Base-by-base conservation (phyloP, 2,797 vertebrate genomes). In the Sebastes hubbsi region DNA sequence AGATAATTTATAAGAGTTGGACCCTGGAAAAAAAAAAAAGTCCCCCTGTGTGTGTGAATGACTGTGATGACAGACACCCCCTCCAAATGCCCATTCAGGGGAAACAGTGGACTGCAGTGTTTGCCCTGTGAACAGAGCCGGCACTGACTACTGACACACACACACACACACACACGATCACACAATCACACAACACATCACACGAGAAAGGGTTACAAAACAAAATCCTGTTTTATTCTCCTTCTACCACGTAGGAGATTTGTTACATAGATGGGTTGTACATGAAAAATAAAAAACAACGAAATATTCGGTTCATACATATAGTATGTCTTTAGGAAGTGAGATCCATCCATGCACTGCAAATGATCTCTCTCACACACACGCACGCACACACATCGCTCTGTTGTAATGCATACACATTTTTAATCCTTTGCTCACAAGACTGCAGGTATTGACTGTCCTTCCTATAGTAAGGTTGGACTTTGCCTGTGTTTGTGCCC, bases 51-150 rank as follows among this genome's bases (percentile, higher is more conserved):
- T 46, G 64, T 76, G 29, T 85, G 81, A 82, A 76, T 79, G 70
- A 61, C 59, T 84, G 85, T 85, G 88, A 87, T 89, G 90, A 91
- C 83, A 88, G 90, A 86, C 58, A 29, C 24, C 38, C 62, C 49
- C 56, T 79, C 72, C 65, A 63, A 82, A 77, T 72, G 78, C 27
- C 79, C 65, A 88, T 89, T 89, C 74, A 89, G 42, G 84, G 62
- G 71, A 77, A 91, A 94, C 92, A 93, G 91, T 87, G 83, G 85
- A 24, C 65, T 6, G 67, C 88, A 89, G 90, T 93, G 92, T 95
- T 88, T 83, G 56, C 74, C 55, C 49, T 58, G 80, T 75, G 78
- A 91, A 92, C 84, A 90, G 82, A 91, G 89, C 62, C 81, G 2
- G 83, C 78, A 91, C 70, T 77, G 80, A 91, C 72, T 89, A 58